phyloP scores from a whole-genome alignment of 2,797 vertebrate species.

The Trachops cirrhosus region DNA sequence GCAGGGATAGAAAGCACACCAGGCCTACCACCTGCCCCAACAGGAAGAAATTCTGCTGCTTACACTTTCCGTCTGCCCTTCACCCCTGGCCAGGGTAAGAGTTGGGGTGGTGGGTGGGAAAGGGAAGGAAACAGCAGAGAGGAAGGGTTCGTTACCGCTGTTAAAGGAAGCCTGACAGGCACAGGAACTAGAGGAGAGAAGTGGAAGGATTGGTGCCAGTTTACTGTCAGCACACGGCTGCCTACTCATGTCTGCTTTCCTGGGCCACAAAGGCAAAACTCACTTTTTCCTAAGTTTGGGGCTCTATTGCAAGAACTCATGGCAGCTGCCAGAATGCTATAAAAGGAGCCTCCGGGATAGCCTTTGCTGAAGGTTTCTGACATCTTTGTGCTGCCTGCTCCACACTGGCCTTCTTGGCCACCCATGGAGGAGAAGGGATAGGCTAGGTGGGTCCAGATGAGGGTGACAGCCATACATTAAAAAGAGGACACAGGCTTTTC shows the following conservation, averaged over 20 bases:
- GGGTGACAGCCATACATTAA: background rate
- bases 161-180: conserved; percentile 59
- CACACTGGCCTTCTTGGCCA: background rate
- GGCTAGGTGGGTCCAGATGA: background rate
- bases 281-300: conserved; percentile 64
- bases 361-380: background rate
- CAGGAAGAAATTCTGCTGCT: conserved; percentile 12
- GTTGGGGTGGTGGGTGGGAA: background rate
- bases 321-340: conserved; percentile 12
- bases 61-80: background rate
- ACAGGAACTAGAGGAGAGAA: conserved; percentile 43
- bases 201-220: conserved; percentile 22
- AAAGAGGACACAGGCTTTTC: background rate
- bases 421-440: background rate
- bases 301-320: conserved; percentile 8
- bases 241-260: conserved; percentile 48
- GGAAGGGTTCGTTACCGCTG: conserved; percentile 21
- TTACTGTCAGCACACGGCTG: conserved; percentile 28
- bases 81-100: background rate
- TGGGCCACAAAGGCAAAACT: conserved; percentile 48
- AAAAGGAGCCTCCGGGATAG: conserved; percentile 33
- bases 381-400: background rate
- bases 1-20: background rate
- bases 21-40: conserved; percentile 10
- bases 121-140: conserved; percentile 43